Percentiles rank a stretch among this genome's conserved stretches.
phyloP scores from a whole-genome alignment of 2,888 invertebrate genomes.

The Leptura quadrifasciata region DNA sequence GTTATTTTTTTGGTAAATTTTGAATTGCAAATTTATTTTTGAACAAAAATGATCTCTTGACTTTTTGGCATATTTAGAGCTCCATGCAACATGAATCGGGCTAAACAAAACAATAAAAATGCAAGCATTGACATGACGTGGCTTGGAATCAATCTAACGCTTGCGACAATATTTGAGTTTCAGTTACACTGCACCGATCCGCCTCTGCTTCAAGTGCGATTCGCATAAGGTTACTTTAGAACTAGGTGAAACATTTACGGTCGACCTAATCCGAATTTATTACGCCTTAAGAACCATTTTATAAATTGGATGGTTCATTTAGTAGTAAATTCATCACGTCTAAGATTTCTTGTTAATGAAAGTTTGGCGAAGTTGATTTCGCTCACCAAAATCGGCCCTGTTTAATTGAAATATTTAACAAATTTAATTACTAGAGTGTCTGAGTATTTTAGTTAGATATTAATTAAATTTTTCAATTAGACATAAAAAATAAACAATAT shows the following conservation, averaged over 20 bases:
- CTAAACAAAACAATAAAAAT: no score
- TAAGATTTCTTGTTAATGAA: slow-evolving; percentile 1
- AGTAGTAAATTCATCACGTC: slow-evolving; percentile 1
- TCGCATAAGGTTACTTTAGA: neutral
- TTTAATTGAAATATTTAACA: neutral
- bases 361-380: neutral
- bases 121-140: neutral
- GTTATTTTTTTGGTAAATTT: no score
- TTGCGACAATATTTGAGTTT: neutral
- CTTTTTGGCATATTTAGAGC: no score
- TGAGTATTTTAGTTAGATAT: neutral
- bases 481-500: no score
- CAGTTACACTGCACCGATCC: neutral
- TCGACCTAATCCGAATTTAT: neutral
- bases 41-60: no score
- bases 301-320: slow-evolving; percentile 7
- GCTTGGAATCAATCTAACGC: neutral
- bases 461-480: neutral
- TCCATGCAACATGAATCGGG: no score
- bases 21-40: no score
- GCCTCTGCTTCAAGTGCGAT: neutral
- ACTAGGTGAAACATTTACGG: slow-evolving; percentile 4
- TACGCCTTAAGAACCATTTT: neutral
- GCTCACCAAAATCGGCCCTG: neutral
- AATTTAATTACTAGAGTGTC: neutral